Conservation (phyloP, 23 tunicate genomes). For the Halocynthia aurantium region DNA sequence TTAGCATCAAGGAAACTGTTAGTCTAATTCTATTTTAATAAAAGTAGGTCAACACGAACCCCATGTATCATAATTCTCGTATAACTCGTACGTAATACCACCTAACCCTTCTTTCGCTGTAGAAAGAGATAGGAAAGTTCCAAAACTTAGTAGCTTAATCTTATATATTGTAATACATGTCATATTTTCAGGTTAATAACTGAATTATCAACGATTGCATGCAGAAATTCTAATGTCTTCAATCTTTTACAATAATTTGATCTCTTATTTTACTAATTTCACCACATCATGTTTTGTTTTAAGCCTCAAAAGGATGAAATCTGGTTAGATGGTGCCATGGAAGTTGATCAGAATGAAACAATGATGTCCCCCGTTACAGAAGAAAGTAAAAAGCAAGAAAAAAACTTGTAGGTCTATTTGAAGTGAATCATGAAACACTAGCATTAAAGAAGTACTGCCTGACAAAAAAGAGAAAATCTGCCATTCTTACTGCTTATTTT, state of each 20-base stretch:
- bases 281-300: neutral
- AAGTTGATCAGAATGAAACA: slow-evolving; percentile 21
- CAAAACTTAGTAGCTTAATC: neutral
- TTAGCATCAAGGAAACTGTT: too few species aligned
- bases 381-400: neutral
- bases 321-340: slow-evolving; percentile 26
- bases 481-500: neutral
- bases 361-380: neutral
- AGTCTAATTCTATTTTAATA: too few species aligned
- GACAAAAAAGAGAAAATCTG: neutral
- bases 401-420: neutral
- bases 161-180: neutral
- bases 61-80: too few species aligned
- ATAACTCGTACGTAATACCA: too few species aligned
- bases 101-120: too few species aligned
- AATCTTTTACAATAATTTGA: too few species aligned
- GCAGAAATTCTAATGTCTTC: too few species aligned
- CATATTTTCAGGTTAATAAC: neutral
- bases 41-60: too few species aligned
- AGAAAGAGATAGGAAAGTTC: neutral
- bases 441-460: neutral
- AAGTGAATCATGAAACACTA: neutral
- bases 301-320: slow-evolving; percentile 28
- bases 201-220: too few species aligned
- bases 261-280: too few species aligned